Percentiles rank a stretch among this genome's conserved stretches.
Evolutionary conservation across 2,888 invertebrate genomes (phyloP).

Genomic region (Pantelozetes paolii): DNA sequence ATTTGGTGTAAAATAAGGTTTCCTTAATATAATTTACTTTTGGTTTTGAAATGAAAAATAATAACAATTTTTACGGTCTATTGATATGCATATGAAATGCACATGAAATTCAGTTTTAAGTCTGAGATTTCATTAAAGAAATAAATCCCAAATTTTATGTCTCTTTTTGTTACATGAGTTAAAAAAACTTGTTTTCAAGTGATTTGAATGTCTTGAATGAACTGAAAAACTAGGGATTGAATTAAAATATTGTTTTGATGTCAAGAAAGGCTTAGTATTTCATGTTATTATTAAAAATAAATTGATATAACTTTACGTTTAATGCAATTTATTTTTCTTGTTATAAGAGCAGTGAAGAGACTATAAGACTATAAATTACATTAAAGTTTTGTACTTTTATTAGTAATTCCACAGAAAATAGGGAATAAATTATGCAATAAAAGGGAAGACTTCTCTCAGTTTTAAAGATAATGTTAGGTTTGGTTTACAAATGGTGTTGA

Average conservation of each 20-base stretch:
- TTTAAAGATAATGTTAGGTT: background rate
- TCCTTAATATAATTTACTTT: too few species aligned
- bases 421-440: background rate
- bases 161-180: background rate
- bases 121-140: background rate
- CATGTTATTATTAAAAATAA: slow-evolving; percentile 22
- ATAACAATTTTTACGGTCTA: background rate
- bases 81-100: background rate
- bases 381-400: too few species aligned
- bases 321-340: background rate
- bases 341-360: background rate
- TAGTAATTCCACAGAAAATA: too few species aligned
- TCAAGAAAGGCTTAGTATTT: slow-evolving; percentile 1
- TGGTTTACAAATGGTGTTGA: background rate
- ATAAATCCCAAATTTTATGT: background rate
- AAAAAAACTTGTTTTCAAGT: slow-evolving; percentile 9
- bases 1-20: too few species aligned
- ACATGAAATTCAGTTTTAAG: background rate
- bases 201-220: background rate
- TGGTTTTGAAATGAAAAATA: background rate
- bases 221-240: background rate
- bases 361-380: too few species aligned
- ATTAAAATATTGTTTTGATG: slow-evolving; percentile 21
- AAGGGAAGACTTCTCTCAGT: too few species aligned
- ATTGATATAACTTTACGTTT: slow-evolving; percentile 8